Evolutionary conservation across 1,140 invertebrate species (phyloP).

Genomic region (Mercenaria mercenaria): DNA sequence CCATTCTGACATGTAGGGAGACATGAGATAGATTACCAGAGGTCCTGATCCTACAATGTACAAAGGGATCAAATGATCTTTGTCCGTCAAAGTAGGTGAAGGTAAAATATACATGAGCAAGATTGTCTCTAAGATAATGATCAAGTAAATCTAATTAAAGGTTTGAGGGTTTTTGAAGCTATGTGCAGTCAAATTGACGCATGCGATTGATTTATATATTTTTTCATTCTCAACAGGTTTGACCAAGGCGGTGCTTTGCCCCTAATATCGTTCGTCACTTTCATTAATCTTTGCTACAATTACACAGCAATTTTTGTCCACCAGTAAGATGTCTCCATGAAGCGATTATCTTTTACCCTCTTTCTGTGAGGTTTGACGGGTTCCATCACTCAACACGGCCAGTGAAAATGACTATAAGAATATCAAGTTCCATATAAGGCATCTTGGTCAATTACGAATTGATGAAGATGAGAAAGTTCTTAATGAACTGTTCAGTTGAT

Average conservation of each 20-base stretch:
- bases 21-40: background rate
- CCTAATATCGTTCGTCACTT: background rate
- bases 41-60: background rate
- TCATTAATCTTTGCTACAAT: background rate
- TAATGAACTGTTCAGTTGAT: slow-evolving; percentile 1
- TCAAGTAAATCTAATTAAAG: too few relatives aligned
- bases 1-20: background rate
- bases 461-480: slow-evolving; percentile 19
- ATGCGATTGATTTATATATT: too few relatives aligned
- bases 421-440: background rate
- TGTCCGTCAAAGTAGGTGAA: background rate
- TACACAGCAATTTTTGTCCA: background rate
- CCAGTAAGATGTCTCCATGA: background rate
- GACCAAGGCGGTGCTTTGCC: background rate
- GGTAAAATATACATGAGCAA: too few relatives aligned
- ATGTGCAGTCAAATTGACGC: too few relatives aligned
- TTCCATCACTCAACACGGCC: slow-evolving; percentile 16
- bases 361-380: slow-evolving; percentile 16
- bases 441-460: background rate
- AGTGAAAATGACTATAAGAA: background rate
- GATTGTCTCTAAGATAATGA: too few relatives aligned
- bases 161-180: too few relatives aligned
- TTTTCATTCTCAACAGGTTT: background rate
- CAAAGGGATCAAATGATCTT: background rate
- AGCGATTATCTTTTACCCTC: background rate